Evolutionary conservation across 1,140 invertebrate species (phyloP).

Genomic region (Elymnias hypermnestra): DNA sequence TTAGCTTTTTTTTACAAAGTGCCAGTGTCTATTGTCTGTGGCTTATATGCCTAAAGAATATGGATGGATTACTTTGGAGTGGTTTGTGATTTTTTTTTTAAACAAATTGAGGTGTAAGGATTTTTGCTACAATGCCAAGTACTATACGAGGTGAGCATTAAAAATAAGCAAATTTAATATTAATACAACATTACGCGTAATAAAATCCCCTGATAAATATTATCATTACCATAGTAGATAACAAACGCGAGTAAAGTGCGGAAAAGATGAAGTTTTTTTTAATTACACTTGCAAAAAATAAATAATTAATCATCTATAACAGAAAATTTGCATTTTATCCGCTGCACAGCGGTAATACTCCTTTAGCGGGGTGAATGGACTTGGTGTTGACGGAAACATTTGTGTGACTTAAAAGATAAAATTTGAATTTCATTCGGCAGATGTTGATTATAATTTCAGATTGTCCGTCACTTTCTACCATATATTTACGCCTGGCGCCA

Average conservation of each 20-base stretch:
- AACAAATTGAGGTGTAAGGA: constrained; percentile 30
- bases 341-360: constrained; percentile 18
- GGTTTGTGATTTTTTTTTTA: constrained; percentile 45
- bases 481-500: constrained; percentile 16
- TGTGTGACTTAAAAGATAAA: constrained; percentile 20
- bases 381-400: constrained; percentile 44
- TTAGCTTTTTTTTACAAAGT: constrained; percentile 6
- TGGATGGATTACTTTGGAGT: constrained; percentile 51
- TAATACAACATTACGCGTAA: no score
- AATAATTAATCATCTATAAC: constrained; percentile 15
- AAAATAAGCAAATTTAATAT: constrained; percentile 6
- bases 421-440: constrained; percentile 44
- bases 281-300: constrained; percentile 1
- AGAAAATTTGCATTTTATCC: constrained; percentile 18
- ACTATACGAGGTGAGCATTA: constrained; percentile 61
- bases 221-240: no score
- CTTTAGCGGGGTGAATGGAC: constrained; percentile 34
- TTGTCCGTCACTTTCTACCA: constrained; percentile 32
- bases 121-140: constrained; percentile 64
- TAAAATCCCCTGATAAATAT: no score
- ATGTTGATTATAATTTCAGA: constrained; percentile 17
- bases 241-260: no score
- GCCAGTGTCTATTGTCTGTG: constrained; percentile 25
- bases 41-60: constrained; percentile 20
- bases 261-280: no score